A percentile compares a stretch with the other conserved stretches of the same genome.
phyloP scores from a whole-genome alignment of 1,140 invertebrate species.

The Ceratitis capitata region DNA sequence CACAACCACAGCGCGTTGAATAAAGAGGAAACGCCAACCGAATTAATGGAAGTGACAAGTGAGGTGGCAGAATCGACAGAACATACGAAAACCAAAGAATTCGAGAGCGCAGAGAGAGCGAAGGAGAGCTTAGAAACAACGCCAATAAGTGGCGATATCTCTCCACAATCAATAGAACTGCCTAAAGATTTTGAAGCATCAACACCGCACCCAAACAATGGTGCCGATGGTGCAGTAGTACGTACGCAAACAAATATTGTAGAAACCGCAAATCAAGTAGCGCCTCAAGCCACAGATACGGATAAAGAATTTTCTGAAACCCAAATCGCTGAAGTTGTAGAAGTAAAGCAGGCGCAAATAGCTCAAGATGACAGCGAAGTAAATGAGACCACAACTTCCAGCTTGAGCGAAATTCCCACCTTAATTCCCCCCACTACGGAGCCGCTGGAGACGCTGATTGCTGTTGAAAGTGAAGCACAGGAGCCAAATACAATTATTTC shows the following conservation, averaged over 20 bases:
- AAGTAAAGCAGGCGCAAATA: neutral
- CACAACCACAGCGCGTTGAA: too few species aligned
- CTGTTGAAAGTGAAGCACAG: neutral
- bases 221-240: neutral
- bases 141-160: neutral
- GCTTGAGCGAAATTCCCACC: neutral
- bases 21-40: neutral
- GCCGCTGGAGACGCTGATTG: neutral
- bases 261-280: neutral
- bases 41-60: neutral
- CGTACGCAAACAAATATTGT: neutral
- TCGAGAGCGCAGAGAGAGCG: too few species aligned
- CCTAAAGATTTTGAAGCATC: neutral
- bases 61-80: neutral
- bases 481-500: neutral
- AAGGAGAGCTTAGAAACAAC: neutral
- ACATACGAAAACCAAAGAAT: neutral
- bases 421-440: neutral
- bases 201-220: neutral
- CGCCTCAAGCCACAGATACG: neutral
- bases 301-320: neutral
- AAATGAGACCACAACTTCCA: neutral
- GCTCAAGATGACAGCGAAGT: neutral
- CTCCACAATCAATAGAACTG: too few species aligned
- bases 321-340: neutral